Evolutionary conservation across 2,888 invertebrate species (phyloP).

Genomic region (Acanthopleura granulata): DNA sequence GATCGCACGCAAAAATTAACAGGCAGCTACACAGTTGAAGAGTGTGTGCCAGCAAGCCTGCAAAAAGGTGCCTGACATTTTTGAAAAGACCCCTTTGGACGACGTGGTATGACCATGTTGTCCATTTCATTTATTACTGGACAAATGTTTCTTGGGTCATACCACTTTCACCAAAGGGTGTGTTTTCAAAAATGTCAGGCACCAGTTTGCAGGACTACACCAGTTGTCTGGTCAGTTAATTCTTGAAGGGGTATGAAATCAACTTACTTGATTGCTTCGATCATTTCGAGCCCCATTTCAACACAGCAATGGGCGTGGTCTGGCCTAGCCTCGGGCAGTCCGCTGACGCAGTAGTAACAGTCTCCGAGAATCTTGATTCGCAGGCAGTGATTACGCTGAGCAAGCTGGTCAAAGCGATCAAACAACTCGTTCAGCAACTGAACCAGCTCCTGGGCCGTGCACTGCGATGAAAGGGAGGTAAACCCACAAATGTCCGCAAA

Average conservation of each 20-base stretch:
- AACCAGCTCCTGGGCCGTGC: slow-evolving; percentile 93
- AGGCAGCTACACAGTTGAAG: too few species aligned
- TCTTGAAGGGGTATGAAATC: not conserved
- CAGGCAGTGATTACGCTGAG: slow-evolving; percentile 92
- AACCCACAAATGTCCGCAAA: slow-evolving; percentile 99
- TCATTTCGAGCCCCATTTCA: slow-evolving; percentile 99
- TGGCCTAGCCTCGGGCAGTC: slow-evolving; percentile 90
- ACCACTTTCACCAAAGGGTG: too few species aligned
- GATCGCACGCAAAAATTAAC: too few species aligned
- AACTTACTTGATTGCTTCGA: slow-evolving; percentile 94
- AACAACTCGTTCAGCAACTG: slow-evolving; percentile 96
- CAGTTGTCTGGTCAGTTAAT: not conserved
- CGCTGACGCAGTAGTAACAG: slow-evolving; percentile 96
- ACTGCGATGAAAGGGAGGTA: slow-evolving; percentile 84
- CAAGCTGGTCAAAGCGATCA: slow-evolving; percentile 92
- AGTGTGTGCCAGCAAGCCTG: too few species aligned
- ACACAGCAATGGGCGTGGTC: slow-evolving; percentile 98
- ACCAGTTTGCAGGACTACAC: too few species aligned
- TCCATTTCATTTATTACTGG: too few species aligned
- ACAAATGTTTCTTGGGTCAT: too few species aligned
- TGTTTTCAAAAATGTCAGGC: too few species aligned
- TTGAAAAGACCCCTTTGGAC: too few species aligned
- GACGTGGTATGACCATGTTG: too few species aligned
- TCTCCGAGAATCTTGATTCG: slow-evolving; percentile 95
- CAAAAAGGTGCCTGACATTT: too few species aligned